phyloP scores from a whole-genome alignment of 2,113 vertebrate genomes.

The Chaenocephalus aceratus region DNA sequence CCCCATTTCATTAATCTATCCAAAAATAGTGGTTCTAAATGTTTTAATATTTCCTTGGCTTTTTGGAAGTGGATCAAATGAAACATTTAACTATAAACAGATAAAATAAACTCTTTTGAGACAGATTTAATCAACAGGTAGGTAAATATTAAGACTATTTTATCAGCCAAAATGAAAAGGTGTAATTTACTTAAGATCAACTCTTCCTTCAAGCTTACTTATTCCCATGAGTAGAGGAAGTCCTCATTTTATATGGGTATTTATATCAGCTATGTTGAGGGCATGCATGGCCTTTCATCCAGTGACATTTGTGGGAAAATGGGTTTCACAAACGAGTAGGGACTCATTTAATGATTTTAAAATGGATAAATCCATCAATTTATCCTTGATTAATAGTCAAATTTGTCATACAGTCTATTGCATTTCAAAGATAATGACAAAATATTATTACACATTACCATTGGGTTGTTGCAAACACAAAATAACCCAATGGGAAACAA shows the following conservation, averaged over 20 bases:
- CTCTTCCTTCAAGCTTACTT: background rate
- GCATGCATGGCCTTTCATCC: slow-evolving; percentile 6
- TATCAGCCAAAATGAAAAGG: background rate
- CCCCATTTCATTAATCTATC: slow-evolving; percentile 16
- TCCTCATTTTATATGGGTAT: background rate
- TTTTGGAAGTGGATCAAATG: background rate
- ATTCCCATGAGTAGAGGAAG: background rate
- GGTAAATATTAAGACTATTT: background rate
- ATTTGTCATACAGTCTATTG: background rate
- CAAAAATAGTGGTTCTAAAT: slow-evolving; percentile 19
- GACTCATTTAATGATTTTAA: slow-evolving; percentile 12
- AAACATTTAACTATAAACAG: background rate
- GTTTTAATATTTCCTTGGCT: background rate
- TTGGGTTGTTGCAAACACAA: background rate
- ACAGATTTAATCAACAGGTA: background rate
- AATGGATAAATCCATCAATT: slow-evolving; percentile 11
- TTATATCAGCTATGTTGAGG: slow-evolving; percentile 8
- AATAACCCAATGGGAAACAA: background rate
- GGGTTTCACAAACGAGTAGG: background rate
- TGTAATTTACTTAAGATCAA: background rate
- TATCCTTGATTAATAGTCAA: slow-evolving; percentile 8
- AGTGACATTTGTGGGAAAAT: slow-evolving; percentile 28
- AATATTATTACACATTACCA: background rate
- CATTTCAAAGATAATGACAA: slow-evolving; percentile 8
- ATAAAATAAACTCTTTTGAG: background rate